Base-by-base conservation (phyloP, 2,797 vertebrate species). In the Macroramphosus scolopax region DNA sequence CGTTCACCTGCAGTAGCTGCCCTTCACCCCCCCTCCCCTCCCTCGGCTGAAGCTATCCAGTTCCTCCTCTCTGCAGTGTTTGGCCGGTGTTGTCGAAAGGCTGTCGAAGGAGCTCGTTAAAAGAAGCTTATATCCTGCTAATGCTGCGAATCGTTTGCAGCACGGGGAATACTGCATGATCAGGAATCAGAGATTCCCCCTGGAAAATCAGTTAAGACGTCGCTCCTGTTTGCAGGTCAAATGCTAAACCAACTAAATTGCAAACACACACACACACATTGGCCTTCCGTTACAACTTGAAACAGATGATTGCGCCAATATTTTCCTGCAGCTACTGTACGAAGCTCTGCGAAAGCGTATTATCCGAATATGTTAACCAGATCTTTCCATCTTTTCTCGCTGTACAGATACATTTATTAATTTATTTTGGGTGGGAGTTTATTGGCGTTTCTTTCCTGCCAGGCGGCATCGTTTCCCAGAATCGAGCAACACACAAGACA, bases 391-490 rank as follows among this genome's bases (percentile, higher is more conserved):
- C 60, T 51, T 47, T 50, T 25, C 18, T 26, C 50, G 63, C 36
- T 29, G 52, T 41, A 46, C 65, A 65, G 46, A 56, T 58, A 67
- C 46, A 54, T 65, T 59, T 43, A 57, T 51, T 46, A n/a, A 63
- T 55, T 50, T 58, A 37, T 50, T 8, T 3, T 1, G 40, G 42
- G 33, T 24, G 5, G 43, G 47, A 56, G 13, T 74, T 75, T 77
- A 71, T 74, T 60, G 56, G 38, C 69, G 69, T n/a, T n/a, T n/a
- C n/a, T n/a, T n/a, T n/a, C 69, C 70, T 9, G 68, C 48, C 11
- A 67, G 65, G 67, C 52, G 61, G 51, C 42, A 15, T 60, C 20
- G 53, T 75, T 75, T 68, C 63, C 40, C 67, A 56, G 43, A n/a
- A n/a, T n/a, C n/a, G n/a, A n/a, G n/a, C n/a, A n/a, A n/a, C n/a